phyloP scores from a whole-genome alignment of 2,888 invertebrate species.

The Oxycera nigricornis region DNA sequence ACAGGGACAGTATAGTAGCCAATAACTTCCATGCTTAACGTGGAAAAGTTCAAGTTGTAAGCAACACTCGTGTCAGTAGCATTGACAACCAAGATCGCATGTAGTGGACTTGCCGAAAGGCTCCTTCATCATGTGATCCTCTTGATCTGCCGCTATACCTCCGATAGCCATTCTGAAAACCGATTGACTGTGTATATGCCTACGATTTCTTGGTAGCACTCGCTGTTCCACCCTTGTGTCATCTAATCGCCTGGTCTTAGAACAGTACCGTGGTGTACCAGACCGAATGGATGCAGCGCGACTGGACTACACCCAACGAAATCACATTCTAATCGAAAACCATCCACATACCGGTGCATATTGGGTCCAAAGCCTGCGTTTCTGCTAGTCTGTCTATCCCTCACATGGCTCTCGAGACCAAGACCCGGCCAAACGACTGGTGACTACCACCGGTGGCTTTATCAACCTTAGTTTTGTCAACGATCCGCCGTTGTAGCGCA shows the following conservation, averaged over 20 bases:
- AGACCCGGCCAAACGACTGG: constrained; percentile 6
- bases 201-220: constrained; percentile 29
- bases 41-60: constrained; percentile 37
- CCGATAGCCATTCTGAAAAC: constrained; percentile 23
- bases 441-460: constrained; percentile 12
- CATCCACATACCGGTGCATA: constrained; percentile 1
- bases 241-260: constrained; percentile 26
- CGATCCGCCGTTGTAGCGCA: constrained; percentile 20
- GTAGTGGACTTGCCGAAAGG: constrained; percentile 42
- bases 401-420: background rate
- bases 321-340: constrained; percentile 34
- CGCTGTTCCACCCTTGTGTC: constrained; percentile 15
- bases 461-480: constrained; percentile 24
- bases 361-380: background rate
- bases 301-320: background rate
- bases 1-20: constrained; percentile 28
- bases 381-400: constrained; percentile 21
- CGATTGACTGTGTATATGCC: constrained; percentile 24
- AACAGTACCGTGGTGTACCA: constrained; percentile 24
- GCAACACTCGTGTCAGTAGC: constrained; percentile 45
- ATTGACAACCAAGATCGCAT: constrained; percentile 43
- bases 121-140: constrained; percentile 25
- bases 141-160: constrained; percentile 36
- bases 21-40: constrained; percentile 33
- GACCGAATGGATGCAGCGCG: background rate